Percentiles rank a stretch among this genome's conserved stretches.
These are phyloP conservation scores for Monomorium pharaonis DNA, from an alignment of 1,140 invertebrate genomes.

Conservation along the genomic window DNA sequence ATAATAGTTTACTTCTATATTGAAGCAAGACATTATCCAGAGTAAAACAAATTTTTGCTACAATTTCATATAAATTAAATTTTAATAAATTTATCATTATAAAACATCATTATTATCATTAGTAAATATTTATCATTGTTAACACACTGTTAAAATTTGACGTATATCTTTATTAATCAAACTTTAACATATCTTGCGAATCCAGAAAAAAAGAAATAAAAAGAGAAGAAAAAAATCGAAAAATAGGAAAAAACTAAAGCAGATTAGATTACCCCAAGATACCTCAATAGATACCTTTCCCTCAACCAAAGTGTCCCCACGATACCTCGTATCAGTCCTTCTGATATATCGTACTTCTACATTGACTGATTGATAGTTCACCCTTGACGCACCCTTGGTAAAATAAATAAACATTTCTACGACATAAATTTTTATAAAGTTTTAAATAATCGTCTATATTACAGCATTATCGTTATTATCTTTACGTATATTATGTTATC, in stretches of 20 bases:
- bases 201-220: neutral
- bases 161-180: neutral
- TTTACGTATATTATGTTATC: neutral
- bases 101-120: no score
- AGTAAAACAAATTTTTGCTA: neutral
- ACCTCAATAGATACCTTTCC: neutral
- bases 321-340: neutral
- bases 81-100: neutral
- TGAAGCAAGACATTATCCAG: neutral
- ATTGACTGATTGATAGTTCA: conserved; percentile 24
- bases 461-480: neutral
- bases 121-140: neutral
- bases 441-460: neutral
- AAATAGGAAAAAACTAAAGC: neutral
- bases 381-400: neutral
- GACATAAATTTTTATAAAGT: neutral
- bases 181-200: neutral
- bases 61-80: neutral
- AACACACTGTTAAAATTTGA: no score
- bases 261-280: conserved; percentile 8
- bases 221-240: neutral
- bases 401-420: neutral
- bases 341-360: neutral
- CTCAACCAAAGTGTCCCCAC: neutral
- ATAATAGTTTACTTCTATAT: neutral